Base-by-base conservation (phyloP, 1,140 invertebrate species). In the Gonatopus flavifemur region DNA sequence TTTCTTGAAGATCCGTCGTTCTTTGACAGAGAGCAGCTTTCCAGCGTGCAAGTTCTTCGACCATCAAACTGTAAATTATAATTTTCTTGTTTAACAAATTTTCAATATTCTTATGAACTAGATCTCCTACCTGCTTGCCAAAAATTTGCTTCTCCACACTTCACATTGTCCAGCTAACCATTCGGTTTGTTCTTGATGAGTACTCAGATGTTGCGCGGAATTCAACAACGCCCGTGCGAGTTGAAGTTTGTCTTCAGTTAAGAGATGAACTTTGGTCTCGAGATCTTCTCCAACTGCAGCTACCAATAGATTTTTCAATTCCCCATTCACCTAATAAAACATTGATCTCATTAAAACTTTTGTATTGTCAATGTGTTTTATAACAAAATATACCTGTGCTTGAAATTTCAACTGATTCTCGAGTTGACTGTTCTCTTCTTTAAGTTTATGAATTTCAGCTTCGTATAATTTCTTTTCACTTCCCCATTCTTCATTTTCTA, bases 71-170 rank as follows among this genome's bases (percentile, higher is more conserved):
- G 58, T 35, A 75, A 76, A 50, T 31, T 49, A 36, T 39, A 19
- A 36, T 16, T 43, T 18, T 25, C 31, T n/a, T 22, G 50, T 13
- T 22, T 31, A 55, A 12, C 25, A 12, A 13, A 13, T 1, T 32
- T 15, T 1, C 6, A 8, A 43, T 43, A 43, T 7, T 30, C 31
- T 22, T 30, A 20, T 30, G 6, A 43, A 38, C 25, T 7, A 54
- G 35, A 59, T 48, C 44, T 47, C 56, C 61, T 73, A 89, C 88
- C 87, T 94, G 81, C 91, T 93, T 18, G 93, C 93, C 59, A 96
- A 78, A 77, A 94, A 97, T 85, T 96, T 96, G 64, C 91, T 95
- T 52, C 93, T 85, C 93, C 93, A 96, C 44, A 96, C 91, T 80
- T 97, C 93, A 74, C 92, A 94, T 64, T 96, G 92, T 3, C 93